Conservation (phyloP, 2,888 invertebrate species). For the Phlogophora meticulosa region DNA sequence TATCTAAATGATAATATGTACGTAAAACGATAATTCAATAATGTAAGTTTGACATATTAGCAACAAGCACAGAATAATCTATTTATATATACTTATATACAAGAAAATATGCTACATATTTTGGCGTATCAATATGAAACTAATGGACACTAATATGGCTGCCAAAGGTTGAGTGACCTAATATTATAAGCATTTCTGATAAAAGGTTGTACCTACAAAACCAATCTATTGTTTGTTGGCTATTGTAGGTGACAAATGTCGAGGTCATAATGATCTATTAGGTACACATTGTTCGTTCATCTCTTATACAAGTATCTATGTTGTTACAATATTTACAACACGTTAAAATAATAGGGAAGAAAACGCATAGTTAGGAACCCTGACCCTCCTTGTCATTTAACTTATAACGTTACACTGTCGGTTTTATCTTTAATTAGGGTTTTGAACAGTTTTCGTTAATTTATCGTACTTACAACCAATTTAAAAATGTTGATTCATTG, state of each 20-base stretch:
- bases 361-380: too few species aligned
- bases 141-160: slow-evolving; percentile 27
- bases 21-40: too few species aligned
- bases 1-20: too few species aligned
- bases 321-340: background rate
- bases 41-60: background rate
- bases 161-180: slow-evolving; percentile 15
- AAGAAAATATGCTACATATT: slow-evolving; percentile 12
- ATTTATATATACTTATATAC: too few species aligned
- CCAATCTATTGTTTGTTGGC: slow-evolving; percentile 32
- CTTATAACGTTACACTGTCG: too few species aligned
- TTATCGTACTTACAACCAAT: too few species aligned
- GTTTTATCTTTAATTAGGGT: too few species aligned
- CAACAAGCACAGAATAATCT: background rate
- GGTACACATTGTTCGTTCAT: slow-evolving; percentile 3
- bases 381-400: too few species aligned
- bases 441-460: too few species aligned
- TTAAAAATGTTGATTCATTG: too few species aligned
- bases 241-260: slow-evolving; percentile 5
- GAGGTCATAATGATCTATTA: slow-evolving; percentile 5
- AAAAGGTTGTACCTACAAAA: slow-evolving; percentile 9
- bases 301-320: background rate
- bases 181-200: slow-evolving; percentile 28
- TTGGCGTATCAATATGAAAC: slow-evolving; percentile 27
- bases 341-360: too few species aligned